phyloP scores from a whole-genome alignment of 2,797 vertebrate species.

The Eospalax fontanierii region DNA sequence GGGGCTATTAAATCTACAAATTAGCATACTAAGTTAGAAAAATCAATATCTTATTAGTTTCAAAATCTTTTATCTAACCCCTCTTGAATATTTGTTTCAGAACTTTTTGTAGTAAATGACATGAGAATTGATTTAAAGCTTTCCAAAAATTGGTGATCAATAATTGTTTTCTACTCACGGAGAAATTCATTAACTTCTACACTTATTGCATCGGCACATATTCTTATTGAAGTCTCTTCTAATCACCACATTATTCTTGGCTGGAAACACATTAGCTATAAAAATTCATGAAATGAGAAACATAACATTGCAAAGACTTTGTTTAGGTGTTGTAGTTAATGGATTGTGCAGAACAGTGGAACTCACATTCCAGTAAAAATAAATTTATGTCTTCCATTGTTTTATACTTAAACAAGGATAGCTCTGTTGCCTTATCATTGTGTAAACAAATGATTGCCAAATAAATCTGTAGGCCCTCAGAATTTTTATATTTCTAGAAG shows the following conservation, averaged over 20 bases:
- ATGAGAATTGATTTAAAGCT: constrained; percentile 87
- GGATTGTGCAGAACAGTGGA: constrained; percentile 87
- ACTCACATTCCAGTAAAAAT: constrained; percentile 83
- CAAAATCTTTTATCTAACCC: constrained; percentile 86
- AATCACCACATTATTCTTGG: constrained; percentile 89
- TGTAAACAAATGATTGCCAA: constrained; percentile 82
- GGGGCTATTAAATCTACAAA: constrained; percentile 84
- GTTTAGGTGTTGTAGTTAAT: constrained; percentile 88
- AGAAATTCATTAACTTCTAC: constrained; percentile 88
- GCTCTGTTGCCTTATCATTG: constrained; percentile 74
- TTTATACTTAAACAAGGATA: constrained; percentile 84
- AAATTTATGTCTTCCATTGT: constrained; percentile 83
- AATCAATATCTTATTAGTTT: constrained; percentile 89
- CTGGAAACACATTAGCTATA: constrained; percentile 89
- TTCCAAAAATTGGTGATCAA: constrained; percentile 86
- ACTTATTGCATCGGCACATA: constrained; percentile 84
- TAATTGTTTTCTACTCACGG: constrained; percentile 86
- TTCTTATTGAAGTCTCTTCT: constrained; percentile 85
- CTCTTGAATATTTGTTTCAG: constrained; percentile 85
- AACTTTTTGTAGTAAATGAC: constrained; percentile 87
- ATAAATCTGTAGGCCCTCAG: constrained; percentile 72
- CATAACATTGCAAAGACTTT: constrained; percentile 89
- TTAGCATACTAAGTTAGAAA: constrained; percentile 86
- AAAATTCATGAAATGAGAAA: constrained; percentile 90
- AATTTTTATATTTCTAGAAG: constrained; percentile 58